phyloP scores from a whole-genome alignment of 2,888 invertebrate species.

The Diarsia brunnea region DNA sequence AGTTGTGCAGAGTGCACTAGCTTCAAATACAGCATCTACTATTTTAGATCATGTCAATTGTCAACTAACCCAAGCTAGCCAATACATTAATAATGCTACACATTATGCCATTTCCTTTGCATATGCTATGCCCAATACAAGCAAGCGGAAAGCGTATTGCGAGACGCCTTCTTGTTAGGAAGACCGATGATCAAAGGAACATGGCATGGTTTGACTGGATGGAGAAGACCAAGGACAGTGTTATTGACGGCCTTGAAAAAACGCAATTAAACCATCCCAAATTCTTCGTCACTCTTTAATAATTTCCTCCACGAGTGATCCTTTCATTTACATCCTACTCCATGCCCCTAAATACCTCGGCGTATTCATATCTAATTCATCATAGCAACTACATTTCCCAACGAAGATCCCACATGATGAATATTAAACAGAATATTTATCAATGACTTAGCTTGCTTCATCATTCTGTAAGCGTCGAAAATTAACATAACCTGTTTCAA shows the following conservation, averaged over 20 bases:
- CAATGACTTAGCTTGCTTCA: slow-evolving; percentile 57
- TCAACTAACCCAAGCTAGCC: too few species aligned
- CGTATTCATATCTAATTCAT: slow-evolving; percentile 70
- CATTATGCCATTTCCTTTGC: neutral
- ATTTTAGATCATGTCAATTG: too few species aligned
- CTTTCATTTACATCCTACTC: slow-evolving; percentile 42
- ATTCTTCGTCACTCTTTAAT: neutral
- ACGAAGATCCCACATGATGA: slow-evolving; percentile 68
- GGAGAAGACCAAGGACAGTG: neutral
- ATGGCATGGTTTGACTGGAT: neutral
- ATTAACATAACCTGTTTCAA: slow-evolving; percentile 61
- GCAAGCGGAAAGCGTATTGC: neutral
- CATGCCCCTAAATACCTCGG: slow-evolving; percentile 52
- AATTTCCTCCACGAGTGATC: neutral
- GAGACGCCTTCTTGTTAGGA: rapidly evolving
- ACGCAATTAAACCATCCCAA: neutral
- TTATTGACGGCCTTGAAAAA: neutral
- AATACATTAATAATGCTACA: neutral
- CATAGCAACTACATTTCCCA: slow-evolving; percentile 73
- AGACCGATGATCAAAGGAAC: too few species aligned
- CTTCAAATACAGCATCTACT: neutral
- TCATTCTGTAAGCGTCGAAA: slow-evolving; percentile 63
- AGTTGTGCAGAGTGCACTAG: neutral
- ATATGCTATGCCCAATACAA: neutral
- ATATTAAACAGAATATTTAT: slow-evolving; percentile 68